A percentile compares a stretch with the other conserved stretches of the same genome.
Evolutionary conservation across 2,797 vertebrate species (phyloP).

Genomic region (Gastrophryne carolinensis): DNA sequence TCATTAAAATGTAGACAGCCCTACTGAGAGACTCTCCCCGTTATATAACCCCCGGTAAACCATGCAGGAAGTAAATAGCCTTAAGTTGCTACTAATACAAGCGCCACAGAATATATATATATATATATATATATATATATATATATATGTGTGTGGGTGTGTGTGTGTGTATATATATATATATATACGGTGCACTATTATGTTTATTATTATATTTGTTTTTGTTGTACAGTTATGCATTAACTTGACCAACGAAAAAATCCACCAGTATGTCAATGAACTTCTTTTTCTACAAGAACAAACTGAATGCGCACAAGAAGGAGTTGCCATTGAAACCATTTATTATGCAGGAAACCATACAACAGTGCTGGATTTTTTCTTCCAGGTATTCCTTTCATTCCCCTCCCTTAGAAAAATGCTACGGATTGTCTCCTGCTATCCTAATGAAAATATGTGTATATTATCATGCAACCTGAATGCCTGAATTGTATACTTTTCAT

Average conservation of each 20-base stretch:
- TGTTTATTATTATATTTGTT: too few relatives aligned
- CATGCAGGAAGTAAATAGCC: too few relatives aligned
- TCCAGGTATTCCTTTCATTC: slow-evolving; percentile 77
- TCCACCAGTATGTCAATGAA: slow-evolving; percentile 86
- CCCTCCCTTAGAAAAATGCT: slow-evolving; percentile 18
- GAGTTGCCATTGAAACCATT: slow-evolving; percentile 85
- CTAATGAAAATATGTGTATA: not conserved
- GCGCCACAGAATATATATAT: too few relatives aligned
- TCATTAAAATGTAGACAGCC: too few relatives aligned
- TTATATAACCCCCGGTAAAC: too few relatives aligned
- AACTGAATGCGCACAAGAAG: slow-evolving; percentile 89
- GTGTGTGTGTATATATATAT: too few relatives aligned
- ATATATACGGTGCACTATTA: too few relatives aligned
- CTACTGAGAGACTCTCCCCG: too few relatives aligned
- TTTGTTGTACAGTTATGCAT: slow-evolving; percentile 80
- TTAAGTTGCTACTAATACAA: too few relatives aligned
- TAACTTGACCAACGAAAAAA: slow-evolving; percentile 95
- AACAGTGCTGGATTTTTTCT: slow-evolving; percentile 88
- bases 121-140: too few relatives aligned
- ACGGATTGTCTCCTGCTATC: not conserved
- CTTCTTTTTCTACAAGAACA: slow-evolving; percentile 92
- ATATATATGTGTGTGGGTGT: too few relatives aligned
- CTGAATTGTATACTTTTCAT: too few relatives aligned
- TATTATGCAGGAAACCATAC: slow-evolving; percentile 79
- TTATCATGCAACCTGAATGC: not conserved